Percentiles rank a stretch among this genome's conserved stretches.
Conservation (phyloP, 2,797 vertebrate species). For the Halcyon chelicuti region DNA sequence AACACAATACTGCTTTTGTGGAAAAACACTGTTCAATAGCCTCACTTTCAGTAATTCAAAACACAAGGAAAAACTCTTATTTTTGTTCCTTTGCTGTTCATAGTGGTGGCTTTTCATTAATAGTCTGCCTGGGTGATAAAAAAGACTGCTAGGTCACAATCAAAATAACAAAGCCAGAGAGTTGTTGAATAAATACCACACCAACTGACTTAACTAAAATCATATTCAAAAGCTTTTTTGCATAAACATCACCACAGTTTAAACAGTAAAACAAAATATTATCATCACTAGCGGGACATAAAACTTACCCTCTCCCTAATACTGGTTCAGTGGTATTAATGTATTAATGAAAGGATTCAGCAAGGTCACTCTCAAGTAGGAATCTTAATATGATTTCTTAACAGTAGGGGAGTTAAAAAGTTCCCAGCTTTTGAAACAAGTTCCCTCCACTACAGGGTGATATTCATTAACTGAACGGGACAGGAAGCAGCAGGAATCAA, state of each 20-base stretch:
- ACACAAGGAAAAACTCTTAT: neutral
- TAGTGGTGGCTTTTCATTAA: neutral
- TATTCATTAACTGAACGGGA: conserved; percentile 36
- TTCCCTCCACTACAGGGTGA: neutral
- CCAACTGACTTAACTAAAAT: neutral
- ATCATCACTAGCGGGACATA: neutral
- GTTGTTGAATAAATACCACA: neutral
- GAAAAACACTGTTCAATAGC: neutral
- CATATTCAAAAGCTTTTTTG: neutral
- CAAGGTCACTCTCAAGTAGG: neutral
- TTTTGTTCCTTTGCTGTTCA: neutral
- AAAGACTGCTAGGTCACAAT: neutral
- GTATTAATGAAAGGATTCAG: neutral
- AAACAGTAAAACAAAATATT: neutral
- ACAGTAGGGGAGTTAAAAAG: neutral
- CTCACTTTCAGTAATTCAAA: neutral
- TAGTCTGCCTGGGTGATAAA: neutral
- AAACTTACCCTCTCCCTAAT: neutral
- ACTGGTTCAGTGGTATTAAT: neutral
- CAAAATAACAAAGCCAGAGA: neutral
- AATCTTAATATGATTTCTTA: neutral
- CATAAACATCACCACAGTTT: neutral
- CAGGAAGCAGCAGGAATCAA: neutral
- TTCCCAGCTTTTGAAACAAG: conserved; percentile 26
- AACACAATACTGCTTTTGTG: neutral